These are phyloP conservation scores for Pterocles gutturalis DNA, from an alignment of 2,113 vertebrate genomes.

Conservation along the genomic window DNA sequence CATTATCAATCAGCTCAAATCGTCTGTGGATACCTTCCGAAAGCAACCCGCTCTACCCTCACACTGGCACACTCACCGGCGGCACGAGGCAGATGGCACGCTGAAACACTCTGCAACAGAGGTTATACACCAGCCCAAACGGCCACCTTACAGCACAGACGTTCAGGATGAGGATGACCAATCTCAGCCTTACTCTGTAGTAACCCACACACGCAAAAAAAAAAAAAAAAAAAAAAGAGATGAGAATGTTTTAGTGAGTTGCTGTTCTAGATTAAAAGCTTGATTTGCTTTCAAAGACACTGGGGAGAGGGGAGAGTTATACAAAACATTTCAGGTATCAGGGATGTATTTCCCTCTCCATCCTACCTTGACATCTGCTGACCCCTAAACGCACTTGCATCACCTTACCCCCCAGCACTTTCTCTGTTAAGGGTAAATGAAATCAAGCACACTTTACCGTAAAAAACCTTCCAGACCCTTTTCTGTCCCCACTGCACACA, in stretches of 20 bases:
- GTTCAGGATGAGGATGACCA: background rate
- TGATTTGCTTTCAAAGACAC: background rate
- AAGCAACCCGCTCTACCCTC: background rate
- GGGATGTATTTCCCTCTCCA: background rate
- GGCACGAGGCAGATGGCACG: accelerated
- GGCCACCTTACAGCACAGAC: background rate
- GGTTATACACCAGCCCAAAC: background rate
- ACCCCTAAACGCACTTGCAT: background rate
- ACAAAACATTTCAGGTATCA: too few species aligned
- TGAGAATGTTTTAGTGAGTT: background rate
- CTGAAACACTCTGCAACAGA: background rate
- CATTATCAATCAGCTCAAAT: background rate
- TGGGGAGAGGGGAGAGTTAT: background rate
- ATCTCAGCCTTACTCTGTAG: background rate
- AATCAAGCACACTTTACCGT: background rate
- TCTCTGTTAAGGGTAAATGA: background rate
- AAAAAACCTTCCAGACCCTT: background rate
- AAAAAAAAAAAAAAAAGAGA: background rate
- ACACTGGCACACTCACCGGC: too few species aligned
- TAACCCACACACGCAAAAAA: background rate
- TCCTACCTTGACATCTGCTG: background rate
- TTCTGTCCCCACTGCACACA: background rate
- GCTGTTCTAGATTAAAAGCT: background rate
- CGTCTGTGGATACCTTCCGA: accelerated
- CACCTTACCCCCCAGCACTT: background rate